Conservation (phyloP, 2,797 vertebrate genomes). For the Selene dorsalis region DNA sequence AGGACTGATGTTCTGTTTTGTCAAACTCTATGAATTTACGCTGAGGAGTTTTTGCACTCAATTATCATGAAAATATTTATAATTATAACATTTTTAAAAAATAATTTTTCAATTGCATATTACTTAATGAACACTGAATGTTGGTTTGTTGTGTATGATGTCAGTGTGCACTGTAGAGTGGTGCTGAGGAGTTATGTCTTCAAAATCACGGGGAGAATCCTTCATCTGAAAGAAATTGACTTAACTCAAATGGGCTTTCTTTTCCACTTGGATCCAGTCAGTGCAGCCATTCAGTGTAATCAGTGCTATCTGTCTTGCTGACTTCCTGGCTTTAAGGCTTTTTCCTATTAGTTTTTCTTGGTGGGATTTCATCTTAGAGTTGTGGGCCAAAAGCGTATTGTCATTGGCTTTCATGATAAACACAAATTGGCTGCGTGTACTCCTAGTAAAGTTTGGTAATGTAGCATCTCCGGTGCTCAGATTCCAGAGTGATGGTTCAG, state of each 20-base stretch:
- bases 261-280: conserved; percentile 41
- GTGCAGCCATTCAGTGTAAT: conserved; percentile 62
- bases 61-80: conserved; percentile 12
- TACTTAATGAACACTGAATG: not conserved
- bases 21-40: not conserved
- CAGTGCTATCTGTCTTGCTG: conserved; percentile 69
- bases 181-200: conserved; percentile 19
- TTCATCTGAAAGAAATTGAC: conserved; percentile 44
- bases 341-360: conserved; percentile 58
- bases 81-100: not conserved
- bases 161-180: not conserved
- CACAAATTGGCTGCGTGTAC: conserved; percentile 57
- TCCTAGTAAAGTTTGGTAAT: conserved; percentile 53
- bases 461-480: conserved; percentile 32
- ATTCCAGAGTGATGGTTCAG: conserved; percentile 47
- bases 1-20: conserved; percentile 33
- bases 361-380: conserved; percentile 51
- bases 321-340: conserved; percentile 47
- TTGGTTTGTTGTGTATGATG: not conserved
- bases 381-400: conserved; percentile 45
- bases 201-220: conserved; percentile 21
- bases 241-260: conserved; percentile 64
- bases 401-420: conserved; percentile 54
- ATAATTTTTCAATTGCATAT: not conserved
- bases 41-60: not conserved